Conservation (phyloP, 2,888 invertebrate species). For the Sinohyriopsis cumingii region DNA sequence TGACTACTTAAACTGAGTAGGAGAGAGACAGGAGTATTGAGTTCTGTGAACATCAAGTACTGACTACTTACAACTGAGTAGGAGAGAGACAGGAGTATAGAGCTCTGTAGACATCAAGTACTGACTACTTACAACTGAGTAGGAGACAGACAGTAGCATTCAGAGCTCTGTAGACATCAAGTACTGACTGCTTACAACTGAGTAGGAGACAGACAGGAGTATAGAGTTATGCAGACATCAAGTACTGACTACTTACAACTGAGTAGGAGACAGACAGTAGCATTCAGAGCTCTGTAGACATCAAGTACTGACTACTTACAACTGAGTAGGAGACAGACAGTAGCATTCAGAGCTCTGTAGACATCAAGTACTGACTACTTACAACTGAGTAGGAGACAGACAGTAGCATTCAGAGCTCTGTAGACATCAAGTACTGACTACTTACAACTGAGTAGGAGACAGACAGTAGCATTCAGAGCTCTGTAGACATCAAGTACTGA, state of each 20-base stretch:
- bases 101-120: no score
- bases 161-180: no score
- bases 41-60: no score
- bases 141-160: constrained; percentile 84
- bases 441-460: constrained; percentile 87
- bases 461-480: constrained; percentile 78
- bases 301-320: constrained; percentile 74
- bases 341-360: constrained; percentile 61
- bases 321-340: constrained; percentile 87
- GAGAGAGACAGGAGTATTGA: constrained; percentile 81
- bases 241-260: constrained; percentile 77
- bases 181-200: constrained; percentile 77
- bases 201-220: constrained; percentile 86
- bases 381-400: constrained; percentile 86
- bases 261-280: constrained; percentile 86
- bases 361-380: constrained; percentile 45
- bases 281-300: no score
- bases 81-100: no score
- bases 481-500: no score
- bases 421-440: background rate
- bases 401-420: no score
- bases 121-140: constrained; percentile 79
- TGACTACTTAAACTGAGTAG: constrained; percentile 80
- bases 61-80: constrained; percentile 77
- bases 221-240: no score